These are phyloP conservation scores for Glaucidium brasilianum DNA, from an alignment of 2,113 vertebrate genomes.

Conservation along the genomic window DNA sequence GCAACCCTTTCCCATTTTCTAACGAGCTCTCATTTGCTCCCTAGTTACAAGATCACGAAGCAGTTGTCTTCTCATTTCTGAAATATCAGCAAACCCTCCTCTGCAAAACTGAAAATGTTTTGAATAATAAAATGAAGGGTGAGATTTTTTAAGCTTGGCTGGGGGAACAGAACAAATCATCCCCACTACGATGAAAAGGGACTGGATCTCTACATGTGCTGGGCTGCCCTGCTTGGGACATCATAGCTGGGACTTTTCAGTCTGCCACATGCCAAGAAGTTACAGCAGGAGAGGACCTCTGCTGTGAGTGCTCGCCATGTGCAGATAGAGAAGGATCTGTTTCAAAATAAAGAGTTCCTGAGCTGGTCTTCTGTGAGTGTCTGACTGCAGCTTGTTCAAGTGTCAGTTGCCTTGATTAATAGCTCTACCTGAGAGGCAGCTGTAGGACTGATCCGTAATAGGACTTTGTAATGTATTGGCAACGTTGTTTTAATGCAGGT, in stretches of 20 bases:
- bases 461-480: background rate
- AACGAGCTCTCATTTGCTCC: background rate
- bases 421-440: background rate
- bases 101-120: background rate
- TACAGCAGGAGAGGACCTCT: background rate
- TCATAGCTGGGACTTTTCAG: background rate
- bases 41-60: background rate
- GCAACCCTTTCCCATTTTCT: background rate
- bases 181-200: background rate
- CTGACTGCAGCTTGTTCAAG: background rate
- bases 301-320: background rate
- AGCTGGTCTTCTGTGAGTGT: background rate
- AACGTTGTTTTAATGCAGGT: background rate
- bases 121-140: background rate
- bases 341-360: background rate
- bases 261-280: background rate
- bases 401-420: background rate
- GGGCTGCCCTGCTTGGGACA: background rate
- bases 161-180: background rate
- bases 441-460: background rate
- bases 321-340: background rate
- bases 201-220: background rate
- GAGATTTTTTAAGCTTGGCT: background rate
- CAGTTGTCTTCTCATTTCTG: background rate
- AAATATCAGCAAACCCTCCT: conserved; percentile 12